These are phyloP conservation scores for Acleris sparsana DNA, from an alignment of 2,888 invertebrate genomes.

Conservation along the genomic window DNA sequence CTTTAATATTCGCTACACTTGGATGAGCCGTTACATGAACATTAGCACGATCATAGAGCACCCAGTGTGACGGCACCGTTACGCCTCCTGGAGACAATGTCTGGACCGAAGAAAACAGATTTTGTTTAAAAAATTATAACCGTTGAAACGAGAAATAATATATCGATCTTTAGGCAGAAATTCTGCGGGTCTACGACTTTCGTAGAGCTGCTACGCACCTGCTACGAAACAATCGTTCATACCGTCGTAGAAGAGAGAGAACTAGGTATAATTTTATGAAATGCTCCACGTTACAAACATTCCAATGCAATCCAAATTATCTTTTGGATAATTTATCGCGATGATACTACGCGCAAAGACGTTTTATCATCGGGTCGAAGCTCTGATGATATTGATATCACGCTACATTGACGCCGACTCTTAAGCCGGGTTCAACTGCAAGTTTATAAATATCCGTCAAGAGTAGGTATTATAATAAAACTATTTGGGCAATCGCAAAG, in stretches of 20 bases:
- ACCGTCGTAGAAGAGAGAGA: not conserved
- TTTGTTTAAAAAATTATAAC: not conserved
- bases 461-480: too few relatives aligned
- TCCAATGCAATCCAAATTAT: slow-evolving; percentile 21
- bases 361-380: slow-evolving; percentile 38
- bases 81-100: slow-evolving; percentile 31
- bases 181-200: slow-evolving; percentile 54
- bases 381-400: slow-evolving; percentile 21
- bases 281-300: slow-evolving; percentile 1
- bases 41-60: slow-evolving; percentile 50
- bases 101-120: slow-evolving; percentile 4
- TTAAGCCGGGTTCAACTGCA: slow-evolving; percentile 8
- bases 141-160: not conserved
- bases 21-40: slow-evolving; percentile 52
- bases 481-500: too few relatives aligned
- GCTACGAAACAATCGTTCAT: slow-evolving; percentile 53
- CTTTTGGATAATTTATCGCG: slow-evolving; percentile 19
- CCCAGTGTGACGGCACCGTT: slow-evolving; percentile 52
- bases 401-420: slow-evolving; percentile 1
- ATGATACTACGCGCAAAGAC: slow-evolving; percentile 12
- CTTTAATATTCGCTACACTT: slow-evolving; percentile 51
- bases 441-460: too few relatives aligned
- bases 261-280: not conserved
- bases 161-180: not conserved
- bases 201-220: slow-evolving; percentile 70